These are phyloP conservation scores for Sula dactylatra DNA, from an alignment of 2,113 vertebrate species.

Conservation along the genomic window DNA sequence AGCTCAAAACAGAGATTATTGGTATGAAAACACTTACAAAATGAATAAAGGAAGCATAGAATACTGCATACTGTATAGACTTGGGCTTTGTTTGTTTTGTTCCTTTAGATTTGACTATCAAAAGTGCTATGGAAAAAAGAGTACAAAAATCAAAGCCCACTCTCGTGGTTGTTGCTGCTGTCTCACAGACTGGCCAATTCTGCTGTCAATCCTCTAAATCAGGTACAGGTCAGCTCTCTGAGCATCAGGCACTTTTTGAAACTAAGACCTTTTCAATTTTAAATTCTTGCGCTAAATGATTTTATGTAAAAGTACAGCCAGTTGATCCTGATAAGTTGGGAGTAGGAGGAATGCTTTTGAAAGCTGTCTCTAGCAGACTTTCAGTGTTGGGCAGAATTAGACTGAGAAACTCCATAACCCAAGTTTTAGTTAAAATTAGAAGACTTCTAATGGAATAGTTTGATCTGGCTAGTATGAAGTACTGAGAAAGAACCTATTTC, in stretches of 20 bases:
- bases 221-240: neutral
- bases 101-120: neutral
- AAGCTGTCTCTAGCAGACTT: neutral
- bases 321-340: neutral
- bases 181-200: neutral
- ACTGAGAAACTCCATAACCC: neutral
- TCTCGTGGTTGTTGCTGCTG: neutral
- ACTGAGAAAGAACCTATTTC: neutral
- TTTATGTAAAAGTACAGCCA: neutral
- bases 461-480: neutral
- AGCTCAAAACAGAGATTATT: neutral
- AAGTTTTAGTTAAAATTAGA: neutral
- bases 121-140: neutral
- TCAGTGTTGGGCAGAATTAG: neutral
- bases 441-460: neutral
- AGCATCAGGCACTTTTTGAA: neutral
- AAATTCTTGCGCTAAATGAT: neutral
- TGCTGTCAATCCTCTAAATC: neutral
- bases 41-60: neutral
- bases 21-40: neutral
- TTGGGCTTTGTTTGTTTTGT: neutral
- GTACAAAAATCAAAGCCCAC: neutral
- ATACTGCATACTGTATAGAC: neutral
- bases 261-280: neutral
- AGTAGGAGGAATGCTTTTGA: neutral